A percentile compares a stretch with the other conserved stretches of the same genome.
Evolutionary conservation across 2,113 vertebrate genomes (phyloP).

Genomic region (Seriola aureovittata): DNA sequence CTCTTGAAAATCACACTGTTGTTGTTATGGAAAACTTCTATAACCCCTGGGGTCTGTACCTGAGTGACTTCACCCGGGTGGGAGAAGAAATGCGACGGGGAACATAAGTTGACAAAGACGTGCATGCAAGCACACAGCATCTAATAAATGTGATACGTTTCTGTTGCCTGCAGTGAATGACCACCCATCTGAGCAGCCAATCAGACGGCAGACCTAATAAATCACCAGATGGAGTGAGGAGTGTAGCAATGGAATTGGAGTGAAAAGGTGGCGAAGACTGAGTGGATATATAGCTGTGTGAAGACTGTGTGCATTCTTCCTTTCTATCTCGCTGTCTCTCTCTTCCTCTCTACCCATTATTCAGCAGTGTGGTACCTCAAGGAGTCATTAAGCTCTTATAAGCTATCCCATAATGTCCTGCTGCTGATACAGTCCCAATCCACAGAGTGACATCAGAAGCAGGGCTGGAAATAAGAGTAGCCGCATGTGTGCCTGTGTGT

Average conservation of each 20-base stretch:
- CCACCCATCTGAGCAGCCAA: slow-evolving; percentile 14
- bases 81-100: neutral
- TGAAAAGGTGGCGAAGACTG: slow-evolving; percentile 24
- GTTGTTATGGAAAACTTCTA: neutral
- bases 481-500: neutral
- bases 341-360: slow-evolving; percentile 25
- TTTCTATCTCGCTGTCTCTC: slow-evolving; percentile 1
- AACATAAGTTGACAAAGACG: neutral
- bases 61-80: neutral
- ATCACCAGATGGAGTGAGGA: slow-evolving; percentile 9
- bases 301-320: slow-evolving; percentile 3
- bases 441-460: slow-evolving; percentile 77
- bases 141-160: neutral
- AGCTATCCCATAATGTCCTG: slow-evolving; percentile 69
- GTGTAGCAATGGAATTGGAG: neutral
- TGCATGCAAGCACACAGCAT: neutral
- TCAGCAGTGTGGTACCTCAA: slow-evolving; percentile 36
- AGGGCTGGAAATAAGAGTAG: slow-evolving; percentile 48
- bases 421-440: slow-evolving; percentile 71
- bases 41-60: neutral
- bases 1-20: neutral
- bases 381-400: slow-evolving; percentile 68
- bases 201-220: neutral
- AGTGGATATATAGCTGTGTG: slow-evolving; percentile 2
- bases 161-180: neutral